Percentiles rank a stretch among this genome's conserved stretches.
Conservation (phyloP, 2,797 vertebrate genomes). For the Synaphobranchus kaupii region DNA sequence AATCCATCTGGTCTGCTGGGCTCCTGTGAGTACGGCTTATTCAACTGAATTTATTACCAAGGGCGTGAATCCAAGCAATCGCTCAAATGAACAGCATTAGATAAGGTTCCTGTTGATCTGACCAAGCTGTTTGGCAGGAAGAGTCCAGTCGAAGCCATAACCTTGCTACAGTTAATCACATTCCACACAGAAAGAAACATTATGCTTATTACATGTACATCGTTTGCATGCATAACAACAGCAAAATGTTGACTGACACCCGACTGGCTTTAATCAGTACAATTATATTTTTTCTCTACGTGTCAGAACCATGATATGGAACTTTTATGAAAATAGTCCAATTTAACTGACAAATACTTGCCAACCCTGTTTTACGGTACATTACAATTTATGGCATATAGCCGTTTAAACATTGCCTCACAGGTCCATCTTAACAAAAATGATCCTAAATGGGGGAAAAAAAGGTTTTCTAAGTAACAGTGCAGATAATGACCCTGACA, state of each 20-base stretch:
- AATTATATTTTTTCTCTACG: neutral
- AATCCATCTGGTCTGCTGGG: neutral
- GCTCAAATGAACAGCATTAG: neutral
- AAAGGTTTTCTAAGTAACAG: neutral
- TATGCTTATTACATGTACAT: neutral
- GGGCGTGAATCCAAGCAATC: neutral
- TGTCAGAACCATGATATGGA: neutral
- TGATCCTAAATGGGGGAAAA: neutral
- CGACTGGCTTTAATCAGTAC: neutral
- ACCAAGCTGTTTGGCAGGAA: neutral
- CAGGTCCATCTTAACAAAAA: neutral
- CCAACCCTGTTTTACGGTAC: neutral
- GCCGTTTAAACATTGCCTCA: neutral
- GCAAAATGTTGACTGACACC: neutral
- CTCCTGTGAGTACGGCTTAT: neutral
- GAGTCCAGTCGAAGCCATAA: no score
- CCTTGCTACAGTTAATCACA: neutral
- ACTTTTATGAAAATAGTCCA: neutral
- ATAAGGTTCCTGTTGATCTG: neutral
- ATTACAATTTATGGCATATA: neutral
- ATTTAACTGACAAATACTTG: neutral
- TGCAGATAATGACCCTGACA: neutral
- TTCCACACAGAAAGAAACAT: neutral
- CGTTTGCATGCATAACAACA: neutral
- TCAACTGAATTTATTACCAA: neutral